Percentiles rank a stretch among this genome's conserved stretches.
phyloP scores from a whole-genome alignment of 2,113 vertebrate species.

The Marcusenius ussheri region DNA sequence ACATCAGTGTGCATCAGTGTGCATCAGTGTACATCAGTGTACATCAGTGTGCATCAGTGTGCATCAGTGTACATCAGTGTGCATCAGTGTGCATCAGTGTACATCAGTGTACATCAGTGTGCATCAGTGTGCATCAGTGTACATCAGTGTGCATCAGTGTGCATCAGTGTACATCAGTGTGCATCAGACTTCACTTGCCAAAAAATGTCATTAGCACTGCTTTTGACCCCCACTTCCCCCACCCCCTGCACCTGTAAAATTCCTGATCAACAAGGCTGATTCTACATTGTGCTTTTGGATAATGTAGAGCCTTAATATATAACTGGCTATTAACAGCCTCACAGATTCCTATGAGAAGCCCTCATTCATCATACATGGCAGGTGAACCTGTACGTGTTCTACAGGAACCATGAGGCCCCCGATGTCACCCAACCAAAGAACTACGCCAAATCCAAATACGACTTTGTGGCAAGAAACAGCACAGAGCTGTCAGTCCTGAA shows the following conservation, averaged over 20 bases:
- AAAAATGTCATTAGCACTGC: neutral
- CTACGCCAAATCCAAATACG: constrained; percentile 87
- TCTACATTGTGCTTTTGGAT: neutral
- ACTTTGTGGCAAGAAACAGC: constrained; percentile 86
- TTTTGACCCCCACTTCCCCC: neutral
- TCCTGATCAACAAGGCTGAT: neutral
- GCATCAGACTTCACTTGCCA: neutral
- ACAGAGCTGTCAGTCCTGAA: constrained; percentile 87
- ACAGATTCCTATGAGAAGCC: neutral
- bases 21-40: neutral
- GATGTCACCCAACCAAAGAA: constrained; percentile 59
- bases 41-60: neutral
- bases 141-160: neutral
- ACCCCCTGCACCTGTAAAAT: neutral
- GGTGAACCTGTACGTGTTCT: constrained; percentile 23
- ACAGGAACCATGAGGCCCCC: constrained; percentile 66
- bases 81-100: neutral
- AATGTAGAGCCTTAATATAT: neutral
- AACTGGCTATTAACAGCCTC: neutral
- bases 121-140: neutral
- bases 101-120: neutral
- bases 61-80: neutral
- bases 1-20: too few species aligned
- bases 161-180: neutral
- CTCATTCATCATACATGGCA: neutral